phyloP scores from a whole-genome alignment of 2,888 invertebrate species.

The Corbicula japonica region DNA sequence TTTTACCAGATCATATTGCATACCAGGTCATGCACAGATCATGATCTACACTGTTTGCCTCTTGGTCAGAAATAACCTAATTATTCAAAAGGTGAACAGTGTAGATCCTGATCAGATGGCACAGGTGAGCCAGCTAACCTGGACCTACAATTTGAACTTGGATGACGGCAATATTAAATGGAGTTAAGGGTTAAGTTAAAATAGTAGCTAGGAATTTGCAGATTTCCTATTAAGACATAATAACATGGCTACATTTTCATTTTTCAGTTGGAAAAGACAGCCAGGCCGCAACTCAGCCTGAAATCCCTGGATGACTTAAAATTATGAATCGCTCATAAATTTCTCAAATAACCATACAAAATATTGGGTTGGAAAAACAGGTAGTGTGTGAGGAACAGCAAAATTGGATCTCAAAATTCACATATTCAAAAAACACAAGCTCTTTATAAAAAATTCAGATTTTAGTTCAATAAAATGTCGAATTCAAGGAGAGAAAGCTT shows the following conservation, averaged over 20 bases:
- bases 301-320: background rate
- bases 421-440: background rate
- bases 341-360: constrained; percentile 20
- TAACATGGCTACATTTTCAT: no score
- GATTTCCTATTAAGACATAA: no score
- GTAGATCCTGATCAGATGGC: no score
- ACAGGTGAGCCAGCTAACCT: constrained; percentile 15
- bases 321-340: constrained; percentile 17
- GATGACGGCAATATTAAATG: no score
- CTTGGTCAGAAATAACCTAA: no score
- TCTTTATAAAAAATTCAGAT: background rate
- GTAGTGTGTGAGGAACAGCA: constrained; percentile 7
- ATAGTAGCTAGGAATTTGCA: no score
- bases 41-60: no score
- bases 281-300: constrained; percentile 28
- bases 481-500: background rate
- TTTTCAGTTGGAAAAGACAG: constrained; percentile 26
- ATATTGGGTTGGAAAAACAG: constrained; percentile 9
- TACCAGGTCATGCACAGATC: no score
- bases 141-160: no score
- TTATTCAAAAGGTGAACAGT: no score
- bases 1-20: no score
- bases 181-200: no score
- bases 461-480: background rate
- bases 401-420: background rate